Evolutionary conservation across 35 echinoderm and acorn worm species (phyloP), one percentile per base, ranked within the genome.

Genomic region (Apostichopus californicus): DNA sequence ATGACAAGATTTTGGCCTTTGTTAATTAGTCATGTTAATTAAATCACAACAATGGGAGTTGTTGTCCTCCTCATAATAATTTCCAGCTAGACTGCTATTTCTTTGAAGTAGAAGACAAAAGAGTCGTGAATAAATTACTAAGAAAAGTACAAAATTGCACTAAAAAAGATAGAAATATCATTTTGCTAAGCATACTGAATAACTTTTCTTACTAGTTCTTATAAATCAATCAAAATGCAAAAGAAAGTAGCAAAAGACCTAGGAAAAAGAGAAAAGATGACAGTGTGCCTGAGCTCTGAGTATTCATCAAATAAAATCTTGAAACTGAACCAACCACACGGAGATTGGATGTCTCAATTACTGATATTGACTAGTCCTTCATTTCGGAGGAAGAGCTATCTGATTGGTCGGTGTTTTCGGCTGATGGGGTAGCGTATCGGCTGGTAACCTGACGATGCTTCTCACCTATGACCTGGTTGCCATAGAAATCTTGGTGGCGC

Each of bases 381-480:
- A 18, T 18, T 75, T 75, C 71, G 6, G 71, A 75, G 15, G 71
- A 75, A 18, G 71, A 75, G 21, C 71, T 22, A 20, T 75, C 71
- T 3, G 71, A 75, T 20, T 85, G 81, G 81, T 85, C 81, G 21
- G 55, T 25, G 57, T 59, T 59, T 21, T 89, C 86, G 11, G 86
- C 21, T 60, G 57, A 66, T 68, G 57, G 86, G 46, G 54, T 89
- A 24, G 92, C 92, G 57, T 93, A 93, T 4, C 85, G 84, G 55
- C 92, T 93, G 28, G 59, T 72, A 18, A 93, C 92, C 56, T 93
- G 83, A 23, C 92, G 70, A 56, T 93, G 92, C 28, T 93, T 93
- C 6, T 83, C 91, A 17, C 28, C 78, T 0, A 90, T 87, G 20
- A 88, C 78, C 13, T 55, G 5, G 77, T 80, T 78, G 17, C 92